Evolutionary conservation across 2,797 vertebrate genomes (phyloP), one percentile per base, ranked within the genome.

Genomic region (Danio tinwini): DNA sequence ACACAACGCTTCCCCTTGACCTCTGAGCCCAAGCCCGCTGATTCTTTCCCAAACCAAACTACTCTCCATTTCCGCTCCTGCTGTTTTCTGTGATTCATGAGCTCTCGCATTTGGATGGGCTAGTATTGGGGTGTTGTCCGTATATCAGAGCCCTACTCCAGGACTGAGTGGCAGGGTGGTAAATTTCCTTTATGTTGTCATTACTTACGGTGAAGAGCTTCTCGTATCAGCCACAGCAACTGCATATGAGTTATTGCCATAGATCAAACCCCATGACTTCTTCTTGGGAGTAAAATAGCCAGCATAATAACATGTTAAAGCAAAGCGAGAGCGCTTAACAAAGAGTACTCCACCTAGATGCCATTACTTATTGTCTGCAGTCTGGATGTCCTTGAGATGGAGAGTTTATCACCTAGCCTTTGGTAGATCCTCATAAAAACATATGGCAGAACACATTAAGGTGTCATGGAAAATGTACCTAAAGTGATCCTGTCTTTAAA

Each of bases 181-280:
- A 93, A 93, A 93, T 91, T 84, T 90, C 82, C 84, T 93, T 93
- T 93, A 93, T 90, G 92, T 89, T 91, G 89, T 91, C 91, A 93
- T 94, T 91, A 93, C 92, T 93, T 93, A 93, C 82, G 19, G 71
- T 68, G 80, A 85, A 74, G 73, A 39, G 89, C 81, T 85, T 81
- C 85, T 76, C 85, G 83, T 85, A 85, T 74, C 56, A 79, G 83
- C 85, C 76, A 82, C 58, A 53, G 79, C 73, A 58, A 85, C 83
- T 84, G 79, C 17, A 19, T 16, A 45, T 90, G 88, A 92, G 78
- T 92, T 91, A 91, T 81, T 7, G 78, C 63, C 42, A 17, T 62
- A 12, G 81, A 83, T 83, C 83, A 78, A 84, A 88, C 82, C 81
- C 72, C 69, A 80, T 64, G 82, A 85, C 82, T 83, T 83, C 82